phyloP scores from a whole-genome alignment of 2,113 vertebrate species.

The Syrrhaptes paradoxus region DNA sequence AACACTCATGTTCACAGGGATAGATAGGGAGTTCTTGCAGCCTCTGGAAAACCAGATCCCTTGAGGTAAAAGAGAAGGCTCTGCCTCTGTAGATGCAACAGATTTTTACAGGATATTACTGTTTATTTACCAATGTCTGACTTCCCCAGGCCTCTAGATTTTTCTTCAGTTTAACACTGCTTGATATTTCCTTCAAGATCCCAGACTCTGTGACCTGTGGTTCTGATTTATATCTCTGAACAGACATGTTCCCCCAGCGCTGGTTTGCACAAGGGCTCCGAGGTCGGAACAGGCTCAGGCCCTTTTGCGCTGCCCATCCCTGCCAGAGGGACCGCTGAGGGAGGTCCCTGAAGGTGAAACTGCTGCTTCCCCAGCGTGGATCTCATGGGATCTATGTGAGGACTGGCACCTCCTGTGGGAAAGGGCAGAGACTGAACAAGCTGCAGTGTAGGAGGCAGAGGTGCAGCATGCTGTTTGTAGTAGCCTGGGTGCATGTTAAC shows the following conservation, averaged over 20 bases:
- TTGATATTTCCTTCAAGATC: constrained; percentile 9
- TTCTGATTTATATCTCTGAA: background rate
- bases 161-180: constrained; percentile 6
- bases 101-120: background rate
- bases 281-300: background rate
- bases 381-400: background rate
- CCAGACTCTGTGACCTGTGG: background rate
- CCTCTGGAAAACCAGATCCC: background rate
- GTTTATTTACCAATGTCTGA: constrained; percentile 45
- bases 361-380: background rate
- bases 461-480: background rate
- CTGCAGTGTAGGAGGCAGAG: background rate
- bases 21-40: background rate
- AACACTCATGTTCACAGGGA: background rate
- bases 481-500: background rate
- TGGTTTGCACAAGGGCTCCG: rapidly evolving
- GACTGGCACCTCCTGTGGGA: background rate
- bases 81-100: constrained; percentile 32
- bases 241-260: background rate
- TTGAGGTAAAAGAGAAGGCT: background rate
- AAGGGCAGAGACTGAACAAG: background rate
- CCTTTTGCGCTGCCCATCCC: rapidly evolving
- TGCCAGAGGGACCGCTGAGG: background rate
- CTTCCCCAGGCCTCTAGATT: background rate
- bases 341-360: background rate